A percentile compares a stretch with the other conserved stretches of the same genome.
These are phyloP conservation scores for Drosophila ironensis DNA, from an alignment of 1,140 invertebrate species.

Conservation along the genomic window DNA sequence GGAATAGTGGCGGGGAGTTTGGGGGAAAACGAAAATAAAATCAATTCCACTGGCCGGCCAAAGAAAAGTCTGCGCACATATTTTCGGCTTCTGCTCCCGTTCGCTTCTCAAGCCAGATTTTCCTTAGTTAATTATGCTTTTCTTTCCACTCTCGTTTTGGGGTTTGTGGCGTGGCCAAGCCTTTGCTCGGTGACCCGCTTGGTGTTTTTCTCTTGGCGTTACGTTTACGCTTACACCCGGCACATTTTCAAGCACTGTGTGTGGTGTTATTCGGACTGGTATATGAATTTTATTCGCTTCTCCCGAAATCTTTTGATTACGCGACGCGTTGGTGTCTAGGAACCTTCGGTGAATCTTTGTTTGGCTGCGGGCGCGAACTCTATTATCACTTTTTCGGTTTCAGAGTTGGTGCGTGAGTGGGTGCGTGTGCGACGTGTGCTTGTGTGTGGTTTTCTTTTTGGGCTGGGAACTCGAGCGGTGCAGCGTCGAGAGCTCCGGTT, in stretches of 20 bases:
- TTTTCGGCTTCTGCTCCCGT: slow-evolving; percentile 49
- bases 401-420: slow-evolving; percentile 16
- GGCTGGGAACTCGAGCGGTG: slow-evolving; percentile 3
- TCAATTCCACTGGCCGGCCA: slow-evolving; percentile 59
- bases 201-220: neutral
- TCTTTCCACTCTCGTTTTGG: neutral
- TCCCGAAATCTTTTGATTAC: slow-evolving; percentile 13
- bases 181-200: neutral
- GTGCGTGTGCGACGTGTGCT: neutral
- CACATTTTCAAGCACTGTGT: slow-evolving; percentile 46
- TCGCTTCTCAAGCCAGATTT: slow-evolving; percentile 29
- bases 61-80: slow-evolving; percentile 62
- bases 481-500: slow-evolving; percentile 16
- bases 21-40: slow-evolving; percentile 54
- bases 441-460: slow-evolving; percentile 4
- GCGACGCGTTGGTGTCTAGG: slow-evolving; percentile 39
- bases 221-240: slow-evolving; percentile 9
- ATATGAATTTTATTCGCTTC: slow-evolving; percentile 15
- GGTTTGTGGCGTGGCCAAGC: neutral
- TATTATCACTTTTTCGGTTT: slow-evolving; percentile 61
- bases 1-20: slow-evolving; percentile 5
- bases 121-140: slow-evolving; percentile 42
- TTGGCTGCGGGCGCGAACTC: slow-evolving; percentile 40
- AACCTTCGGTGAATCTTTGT: slow-evolving; percentile 54
- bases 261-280: slow-evolving; percentile 2